A percentile compares a stretch with the other conserved stretches of the same genome.
Conservation (phyloP, 2,888 invertebrate species). For the Bibio marci region DNA sequence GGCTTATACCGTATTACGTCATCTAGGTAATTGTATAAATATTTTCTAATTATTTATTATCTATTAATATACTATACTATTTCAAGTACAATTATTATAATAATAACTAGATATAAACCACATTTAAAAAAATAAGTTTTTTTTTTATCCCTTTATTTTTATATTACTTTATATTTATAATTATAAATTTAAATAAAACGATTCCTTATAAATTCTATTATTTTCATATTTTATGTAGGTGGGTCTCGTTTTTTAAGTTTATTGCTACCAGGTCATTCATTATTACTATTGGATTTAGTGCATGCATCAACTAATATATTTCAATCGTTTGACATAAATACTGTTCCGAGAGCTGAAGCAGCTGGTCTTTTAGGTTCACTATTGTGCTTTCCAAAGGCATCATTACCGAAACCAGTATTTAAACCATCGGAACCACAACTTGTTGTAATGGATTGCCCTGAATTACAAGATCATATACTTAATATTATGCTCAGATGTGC, state of each 20-base stretch:
- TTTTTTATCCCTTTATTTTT: too few relatives aligned
- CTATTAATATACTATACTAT: too few relatives aligned
- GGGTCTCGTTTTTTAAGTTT: conserved; percentile 75
- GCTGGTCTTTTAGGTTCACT: conserved; percentile 77
- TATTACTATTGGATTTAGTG: conserved; percentile 75
- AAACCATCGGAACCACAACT: conserved; percentile 37
- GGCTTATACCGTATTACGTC: conserved; percentile 58
- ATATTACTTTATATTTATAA: too few relatives aligned
- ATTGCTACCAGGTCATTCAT: conserved; percentile 73
- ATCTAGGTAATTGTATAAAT: too few relatives aligned
- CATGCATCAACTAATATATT: conserved; percentile 78
- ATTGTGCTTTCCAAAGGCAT: conserved; percentile 58
- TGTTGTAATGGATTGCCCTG: conserved; percentile 27
- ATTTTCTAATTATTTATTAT: too few relatives aligned
- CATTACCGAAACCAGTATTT: conserved; percentile 35
- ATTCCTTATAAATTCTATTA: too few relatives aligned
- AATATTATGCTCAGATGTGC: conserved; percentile 76
- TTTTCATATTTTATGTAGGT: too few relatives aligned
- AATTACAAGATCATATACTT: conserved; percentile 56
- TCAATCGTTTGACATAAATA: conserved; percentile 54
- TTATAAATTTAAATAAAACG: too few relatives aligned
- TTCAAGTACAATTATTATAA: too few relatives aligned
- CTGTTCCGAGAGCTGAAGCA: conserved; percentile 79
- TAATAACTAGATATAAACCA: too few relatives aligned
- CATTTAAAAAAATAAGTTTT: too few relatives aligned